These are phyloP conservation scores for Stratiomys singularior DNA, from an alignment of 2,888 invertebrate species.

Conservation along the genomic window DNA sequence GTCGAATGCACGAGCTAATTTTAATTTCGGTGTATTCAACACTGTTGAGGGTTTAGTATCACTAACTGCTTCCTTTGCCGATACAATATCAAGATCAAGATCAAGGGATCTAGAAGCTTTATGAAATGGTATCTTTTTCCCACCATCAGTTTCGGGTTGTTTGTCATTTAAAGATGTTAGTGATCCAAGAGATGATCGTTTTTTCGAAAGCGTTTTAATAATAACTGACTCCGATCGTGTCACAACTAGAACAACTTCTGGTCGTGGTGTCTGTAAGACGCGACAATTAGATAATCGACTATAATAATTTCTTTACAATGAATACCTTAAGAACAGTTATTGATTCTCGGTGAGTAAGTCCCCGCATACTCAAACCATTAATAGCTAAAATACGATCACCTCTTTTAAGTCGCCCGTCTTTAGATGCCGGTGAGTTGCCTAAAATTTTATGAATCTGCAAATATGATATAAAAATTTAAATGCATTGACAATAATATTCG, in stretches of 20 bases:
- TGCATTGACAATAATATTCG: too few relatives aligned
- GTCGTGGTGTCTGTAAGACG: conserved; percentile 74
- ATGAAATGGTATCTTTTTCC: conserved; percentile 63
- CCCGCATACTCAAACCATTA: conserved; percentile 84
- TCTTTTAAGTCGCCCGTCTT: conserved; percentile 85
- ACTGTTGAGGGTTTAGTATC: conserved; percentile 56
- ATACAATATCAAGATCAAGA: conserved; percentile 63
- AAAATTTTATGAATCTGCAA: conserved; percentile 86
- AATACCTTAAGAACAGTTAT: conserved; percentile 85
- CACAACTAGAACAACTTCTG: conserved; percentile 82
- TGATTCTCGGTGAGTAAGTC: conserved; percentile 87
- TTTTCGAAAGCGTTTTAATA: conserved; percentile 62
- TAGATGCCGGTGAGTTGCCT: conserved; percentile 85
- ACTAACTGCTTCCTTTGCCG: conserved; percentile 57
- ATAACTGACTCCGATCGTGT: conserved; percentile 68
- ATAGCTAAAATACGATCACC: conserved; percentile 91
- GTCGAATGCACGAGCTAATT: background rate
- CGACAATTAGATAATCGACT: conserved; percentile 33
- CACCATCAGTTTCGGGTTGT: conserved; percentile 60
- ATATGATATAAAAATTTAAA: background rate
- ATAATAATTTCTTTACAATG: background rate
- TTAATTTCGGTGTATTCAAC: background rate
- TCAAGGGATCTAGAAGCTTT: conserved; percentile 65
- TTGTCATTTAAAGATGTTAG: conserved; percentile 65
- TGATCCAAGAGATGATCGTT: conserved; percentile 64